Evolutionary conservation across 1,140 invertebrate species (phyloP).

Genomic region (Caenorhabditis briggsae): DNA sequence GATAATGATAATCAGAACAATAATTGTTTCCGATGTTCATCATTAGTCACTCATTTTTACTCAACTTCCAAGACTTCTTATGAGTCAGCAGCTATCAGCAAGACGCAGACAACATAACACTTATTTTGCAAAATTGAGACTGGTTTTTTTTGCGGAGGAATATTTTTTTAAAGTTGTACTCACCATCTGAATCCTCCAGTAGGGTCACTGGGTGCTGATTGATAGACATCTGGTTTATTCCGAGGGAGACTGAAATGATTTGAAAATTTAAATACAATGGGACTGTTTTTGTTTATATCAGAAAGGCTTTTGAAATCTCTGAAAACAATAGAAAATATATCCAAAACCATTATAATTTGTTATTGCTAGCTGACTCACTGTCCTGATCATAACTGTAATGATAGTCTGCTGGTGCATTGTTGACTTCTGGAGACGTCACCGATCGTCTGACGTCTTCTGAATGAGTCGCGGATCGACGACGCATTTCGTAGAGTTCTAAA

Average conservation of each 20-base stretch:
- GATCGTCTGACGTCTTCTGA: background rate
- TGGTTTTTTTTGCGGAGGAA: too few relatives aligned
- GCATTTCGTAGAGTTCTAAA: constrained; percentile 2
- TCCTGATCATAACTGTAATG: background rate
- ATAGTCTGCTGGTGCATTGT: background rate
- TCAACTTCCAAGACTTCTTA: too few relatives aligned
- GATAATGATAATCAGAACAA: too few relatives aligned
- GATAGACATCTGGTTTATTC: background rate
- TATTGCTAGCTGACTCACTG: background rate
- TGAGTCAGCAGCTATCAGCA: too few relatives aligned
- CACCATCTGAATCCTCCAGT: background rate
- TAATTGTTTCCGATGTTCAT: too few relatives aligned
- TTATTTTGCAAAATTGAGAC: too few relatives aligned
- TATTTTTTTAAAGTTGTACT: background rate
- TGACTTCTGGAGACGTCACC: background rate
- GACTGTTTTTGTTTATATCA: too few relatives aligned
- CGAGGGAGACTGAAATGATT: constrained; percentile 8
- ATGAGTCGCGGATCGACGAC: background rate
- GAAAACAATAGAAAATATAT: too few relatives aligned
- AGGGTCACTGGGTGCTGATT: background rate
- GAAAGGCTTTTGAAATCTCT: too few relatives aligned
- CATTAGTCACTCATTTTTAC: too few relatives aligned
- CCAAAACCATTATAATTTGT: too few relatives aligned
- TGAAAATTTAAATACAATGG: too few relatives aligned
- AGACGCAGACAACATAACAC: background rate